Base-by-base conservation (phyloP, 2,888 invertebrate genomes). In the Andricus curvator region DNA sequence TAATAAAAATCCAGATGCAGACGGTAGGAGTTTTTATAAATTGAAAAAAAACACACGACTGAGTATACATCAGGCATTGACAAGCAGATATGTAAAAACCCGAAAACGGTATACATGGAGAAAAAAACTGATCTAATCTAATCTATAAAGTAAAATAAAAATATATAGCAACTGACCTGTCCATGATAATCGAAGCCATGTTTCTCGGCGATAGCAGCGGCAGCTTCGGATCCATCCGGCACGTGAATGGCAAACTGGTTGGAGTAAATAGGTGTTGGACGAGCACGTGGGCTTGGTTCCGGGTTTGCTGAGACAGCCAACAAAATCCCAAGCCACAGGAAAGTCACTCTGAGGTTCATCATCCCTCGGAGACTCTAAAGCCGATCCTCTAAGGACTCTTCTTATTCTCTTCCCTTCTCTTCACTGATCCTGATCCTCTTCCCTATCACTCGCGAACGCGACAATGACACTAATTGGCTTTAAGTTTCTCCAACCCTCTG, bases 181-280 rank as follows among this genome's bases (percentile, higher is more conserved):
- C 98, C 98, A 90, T 95, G 94, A 93, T 98, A 97, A 90, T 94
- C 94, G 94, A 97, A 98, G 88, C 98, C 98, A 93, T 98, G 96
- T 93, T 96, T 96, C 85, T 93, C 93, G 76, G 98, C 98, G 87
- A 99, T 95, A 83, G 93, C 94, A 90, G 96, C 95, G 67, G 97
- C 98, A 82, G 95, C 94, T n/a, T 94, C 94, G 78, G 94, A 93
- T 25, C 96, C 96, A 66, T 95, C 96, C 33, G 96, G 96, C 91
- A 99, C 95, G 92, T 97, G 96, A 74, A 98, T 96, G 76, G 98
- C 98, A 91, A 97, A 97, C 92, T 97, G 95, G 93, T 97, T 97
- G 93, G 95, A 95, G 93, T 96, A 97, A 89, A 96, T 94, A 65
- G 93, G 93, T 80, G 87, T 77, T 41, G 87, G 84, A 81, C 91